A percentile compares a stretch with the other conserved stretches of the same genome.
Conservation (phyloP, 2,888 invertebrate species). For the Notodonta dromedarius region DNA sequence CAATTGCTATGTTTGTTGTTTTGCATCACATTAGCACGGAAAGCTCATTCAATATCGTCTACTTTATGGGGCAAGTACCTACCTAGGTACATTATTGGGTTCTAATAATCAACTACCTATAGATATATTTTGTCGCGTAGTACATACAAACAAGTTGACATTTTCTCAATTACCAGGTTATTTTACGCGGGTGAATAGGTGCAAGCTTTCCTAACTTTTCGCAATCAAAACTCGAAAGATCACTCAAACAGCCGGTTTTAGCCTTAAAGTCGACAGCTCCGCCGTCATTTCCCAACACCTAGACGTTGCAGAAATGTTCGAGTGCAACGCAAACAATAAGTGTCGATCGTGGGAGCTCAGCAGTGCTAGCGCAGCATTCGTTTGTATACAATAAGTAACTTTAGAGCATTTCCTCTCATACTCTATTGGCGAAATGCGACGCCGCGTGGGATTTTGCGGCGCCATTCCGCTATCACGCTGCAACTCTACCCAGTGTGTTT, state of each 20-base stretch:
- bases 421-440: constrained; percentile 67
- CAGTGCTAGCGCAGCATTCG: constrained; percentile 58
- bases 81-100: too few relatives aligned
- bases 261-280: constrained; percentile 65
- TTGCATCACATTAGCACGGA: neutral
- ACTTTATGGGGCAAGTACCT: neutral
- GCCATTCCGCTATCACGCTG: constrained; percentile 47
- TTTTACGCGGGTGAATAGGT: constrained; percentile 39
- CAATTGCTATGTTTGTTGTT: constrained; percentile 12
- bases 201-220: constrained; percentile 75
- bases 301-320: constrained; percentile 78
- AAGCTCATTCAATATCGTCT: neutral
- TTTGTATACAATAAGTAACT: constrained; percentile 62
- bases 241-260: constrained; percentile 77
- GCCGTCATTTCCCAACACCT: constrained; percentile 68
- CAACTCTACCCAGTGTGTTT: constrained; percentile 24
- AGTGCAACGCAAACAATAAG: constrained; percentile 78
- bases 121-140: too few relatives aligned
- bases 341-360: constrained; percentile 72
- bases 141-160: too few relatives aligned
- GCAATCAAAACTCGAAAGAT: constrained; percentile 73
- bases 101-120: too few relatives aligned
- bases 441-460: constrained; percentile 47
- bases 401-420: constrained; percentile 68
- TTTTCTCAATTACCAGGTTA: constrained; percentile 17